Base-by-base conservation (phyloP, 2,888 invertebrate genomes). In the Lycocerus yunnanus region DNA sequence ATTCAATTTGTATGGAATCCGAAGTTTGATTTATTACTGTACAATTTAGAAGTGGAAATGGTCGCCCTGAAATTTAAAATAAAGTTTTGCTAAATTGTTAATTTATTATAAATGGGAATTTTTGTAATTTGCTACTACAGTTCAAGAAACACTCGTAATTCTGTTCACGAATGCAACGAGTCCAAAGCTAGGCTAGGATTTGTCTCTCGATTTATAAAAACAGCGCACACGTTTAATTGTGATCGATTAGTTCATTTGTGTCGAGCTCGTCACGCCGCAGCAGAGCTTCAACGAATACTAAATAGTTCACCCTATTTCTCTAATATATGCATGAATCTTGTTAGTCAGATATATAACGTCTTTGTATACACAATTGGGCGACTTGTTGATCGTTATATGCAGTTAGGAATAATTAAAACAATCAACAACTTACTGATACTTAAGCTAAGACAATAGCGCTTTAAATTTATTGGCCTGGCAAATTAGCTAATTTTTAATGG, bases 21-120 rank as follows among this genome's bases (percentile, higher is more conserved):
- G 92, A 90, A 72, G 96, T 96, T 87, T 96, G 95, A 88, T 97
- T 97, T 72, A 93, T 92, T 27, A 96, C 92, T n/a, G 94, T 92
- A 87, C 97, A 97, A 88, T 97, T 97, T 84, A 94, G 92, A 72
- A 96, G 90, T 69, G 95, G 93, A 85, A 96, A 95, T 8, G 97
- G 97, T 65, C 95, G 94, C 84, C 96, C 97, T 95, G 89, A 61
- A 86, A 84, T 78, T 74, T 59, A 75, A 70, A 75, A 73, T 13
- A 27, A 13, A 27, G 13, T 27, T 24, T 27, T 27, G 13, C 4
- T 27, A n/a, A 43, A n/a, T 43, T 43, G 2, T n/a, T 5, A 6
- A 5, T n/a, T 43, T n/a, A 24, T 24, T 27, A 66, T 11, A 18
- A 11, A 18, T 14, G 15, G n/a, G n/a, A 24, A 10, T 10, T 10